Evolutionary conservation across 2,888 invertebrate species (phyloP).

Genomic region (Spodoptera littoralis): DNA sequence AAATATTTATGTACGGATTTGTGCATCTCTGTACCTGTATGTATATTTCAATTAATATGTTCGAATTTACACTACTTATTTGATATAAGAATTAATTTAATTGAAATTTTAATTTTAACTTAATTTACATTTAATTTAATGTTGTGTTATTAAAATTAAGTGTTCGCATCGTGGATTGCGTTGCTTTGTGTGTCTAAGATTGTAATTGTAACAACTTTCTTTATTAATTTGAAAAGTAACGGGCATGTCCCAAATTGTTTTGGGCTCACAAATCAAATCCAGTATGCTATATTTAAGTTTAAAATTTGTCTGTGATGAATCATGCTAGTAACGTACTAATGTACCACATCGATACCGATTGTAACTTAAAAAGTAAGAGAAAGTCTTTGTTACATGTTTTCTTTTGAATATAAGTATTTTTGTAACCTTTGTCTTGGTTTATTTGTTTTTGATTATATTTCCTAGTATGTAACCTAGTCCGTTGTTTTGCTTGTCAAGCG

Average conservation of each 20-base stretch:
- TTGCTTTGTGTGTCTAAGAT: constrained; percentile 18
- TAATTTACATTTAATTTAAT: constrained; percentile 2
- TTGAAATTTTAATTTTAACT: constrained; percentile 1
- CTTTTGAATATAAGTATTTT: constrained; percentile 66
- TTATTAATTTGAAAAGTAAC: constrained; percentile 5
- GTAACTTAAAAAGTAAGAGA: constrained; percentile 62
- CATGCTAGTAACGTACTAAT: constrained; percentile 49
- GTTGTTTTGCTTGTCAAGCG: not conserved
- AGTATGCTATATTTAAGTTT: constrained; percentile 33
- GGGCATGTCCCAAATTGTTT: constrained; percentile 16
- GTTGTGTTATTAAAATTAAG: constrained; percentile 22
- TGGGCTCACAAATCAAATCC: constrained; percentile 18
- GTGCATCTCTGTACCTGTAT: too few relatives aligned
- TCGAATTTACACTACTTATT: too few relatives aligned
- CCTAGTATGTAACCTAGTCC: not conserved
- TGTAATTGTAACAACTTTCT: constrained; percentile 17
- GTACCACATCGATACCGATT: constrained; percentile 50
- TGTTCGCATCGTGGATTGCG: constrained; percentile 5
- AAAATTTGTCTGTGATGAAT: constrained; percentile 60
- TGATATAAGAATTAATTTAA: too few relatives aligned
- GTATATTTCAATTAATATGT: too few relatives aligned
- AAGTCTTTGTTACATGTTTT: constrained; percentile 62
- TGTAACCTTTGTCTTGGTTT: constrained; percentile 46
- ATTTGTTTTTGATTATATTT: constrained; percentile 11
- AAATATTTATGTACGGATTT: too few relatives aligned